Percentiles rank a stretch among this genome's conserved stretches.
phyloP scores from a whole-genome alignment of 2,797 vertebrate genomes.

The Alosa sapidissima region DNA sequence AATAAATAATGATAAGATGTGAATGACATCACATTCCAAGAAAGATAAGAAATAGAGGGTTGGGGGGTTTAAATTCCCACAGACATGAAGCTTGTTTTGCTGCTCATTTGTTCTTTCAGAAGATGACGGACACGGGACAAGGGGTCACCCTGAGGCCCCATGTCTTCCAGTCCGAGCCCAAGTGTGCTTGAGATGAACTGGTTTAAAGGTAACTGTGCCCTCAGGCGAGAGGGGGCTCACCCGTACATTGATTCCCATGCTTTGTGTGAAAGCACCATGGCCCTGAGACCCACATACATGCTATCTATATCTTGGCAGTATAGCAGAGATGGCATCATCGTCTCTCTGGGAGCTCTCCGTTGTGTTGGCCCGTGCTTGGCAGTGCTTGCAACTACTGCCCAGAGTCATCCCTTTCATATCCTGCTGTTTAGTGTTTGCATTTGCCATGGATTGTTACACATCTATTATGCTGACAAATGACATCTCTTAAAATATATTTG shows the following conservation, averaged over 20 bases:
- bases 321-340: background rate
- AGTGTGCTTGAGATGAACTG: conserved; percentile 59
- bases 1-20: conserved; percentile 71
- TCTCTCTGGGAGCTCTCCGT: background rate
- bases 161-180: conserved; percentile 56
- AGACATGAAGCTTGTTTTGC: background rate
- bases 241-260: conserved; percentile 23
- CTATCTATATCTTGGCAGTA: conserved; percentile 14
- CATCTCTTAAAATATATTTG: conserved; percentile 25
- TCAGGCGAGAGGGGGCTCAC: background rate
- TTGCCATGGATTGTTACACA: background rate
- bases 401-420: conserved; percentile 11
- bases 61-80: background rate
- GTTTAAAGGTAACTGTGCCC: conserved; percentile 70
- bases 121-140: background rate
- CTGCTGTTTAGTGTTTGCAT: background rate
- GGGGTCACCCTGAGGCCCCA: background rate
- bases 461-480: background rate
- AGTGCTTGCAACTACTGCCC: background rate
- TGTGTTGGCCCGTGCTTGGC: background rate
- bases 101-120: background rate
- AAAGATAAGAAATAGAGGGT: conserved; percentile 6
- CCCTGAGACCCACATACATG: conserved; percentile 19
- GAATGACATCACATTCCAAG: conserved; percentile 38
- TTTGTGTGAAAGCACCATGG: conserved; percentile 11